Percentiles rank a stretch among this genome's conserved stretches.
These are phyloP conservation scores for Myxocyprinus asiaticus DNA, from an alignment of 2,113 vertebrate genomes.

Conservation along the genomic window DNA sequence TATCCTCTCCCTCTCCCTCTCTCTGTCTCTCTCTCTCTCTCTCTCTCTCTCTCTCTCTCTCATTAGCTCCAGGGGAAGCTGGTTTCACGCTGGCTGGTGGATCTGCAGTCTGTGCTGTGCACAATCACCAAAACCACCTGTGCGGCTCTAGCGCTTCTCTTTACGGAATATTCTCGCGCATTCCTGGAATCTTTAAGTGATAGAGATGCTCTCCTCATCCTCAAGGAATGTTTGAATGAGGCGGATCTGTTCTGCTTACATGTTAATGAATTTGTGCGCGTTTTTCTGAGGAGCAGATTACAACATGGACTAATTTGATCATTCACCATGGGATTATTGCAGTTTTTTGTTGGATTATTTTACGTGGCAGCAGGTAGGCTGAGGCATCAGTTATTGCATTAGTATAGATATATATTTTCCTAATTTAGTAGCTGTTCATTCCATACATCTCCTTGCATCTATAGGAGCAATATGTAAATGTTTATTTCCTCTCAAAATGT, in stretches of 20 bases:
- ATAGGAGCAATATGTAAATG: no score
- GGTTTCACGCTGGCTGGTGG: neutral
- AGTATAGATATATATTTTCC: neutral
- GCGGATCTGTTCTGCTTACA: constrained; percentile 18
- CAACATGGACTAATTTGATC: constrained; percentile 78
- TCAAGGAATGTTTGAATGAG: neutral
- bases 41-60: no score
- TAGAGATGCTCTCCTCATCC: neutral
- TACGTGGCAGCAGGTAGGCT: constrained; percentile 74
- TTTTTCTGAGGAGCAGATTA: constrained; percentile 61
- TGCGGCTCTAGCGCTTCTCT: neutral
- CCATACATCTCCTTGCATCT: no score
- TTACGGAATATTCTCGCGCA: neutral
- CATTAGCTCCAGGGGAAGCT: neutral
- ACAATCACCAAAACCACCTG: neutral
- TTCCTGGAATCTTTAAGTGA: no score
- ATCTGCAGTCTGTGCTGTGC: constrained; percentile 15
- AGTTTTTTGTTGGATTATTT: constrained; percentile 48
- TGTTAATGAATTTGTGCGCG: constrained; percentile 60
- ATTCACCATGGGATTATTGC: constrained; percentile 67
- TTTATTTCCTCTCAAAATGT: no score
- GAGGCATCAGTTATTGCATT: neutral
- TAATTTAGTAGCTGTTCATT: no score
- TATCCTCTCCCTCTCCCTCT: constrained; percentile 26
- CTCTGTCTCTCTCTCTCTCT: constrained; percentile 40